Evolutionary conservation across 2,888 invertebrate species (phyloP), one percentile per base, ranked within the genome.

Genomic region (Mesoligia furuncula): DNA sequence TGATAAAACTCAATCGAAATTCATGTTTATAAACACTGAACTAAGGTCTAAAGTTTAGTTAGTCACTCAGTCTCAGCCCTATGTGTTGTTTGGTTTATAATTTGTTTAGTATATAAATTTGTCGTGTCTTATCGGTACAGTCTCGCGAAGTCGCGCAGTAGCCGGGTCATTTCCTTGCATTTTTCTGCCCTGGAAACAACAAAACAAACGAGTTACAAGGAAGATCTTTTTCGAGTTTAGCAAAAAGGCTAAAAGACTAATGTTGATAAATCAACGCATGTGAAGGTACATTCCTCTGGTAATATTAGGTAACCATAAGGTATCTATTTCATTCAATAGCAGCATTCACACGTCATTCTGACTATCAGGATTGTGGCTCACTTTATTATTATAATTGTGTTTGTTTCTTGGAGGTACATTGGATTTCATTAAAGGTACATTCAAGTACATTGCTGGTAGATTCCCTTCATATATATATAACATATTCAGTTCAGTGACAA

Each of bases 131-230:
- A 99, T 97, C 99, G 98, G 95, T 98, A 99, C 73, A 99, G 97
- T 89, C 98, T 97, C 73, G 98, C 98, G 93, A 99, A 98, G 92
- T 98, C 98, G 92, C 98, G 98, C 71, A 99, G 96, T 78, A 98
- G 97, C 90, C 98, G 97, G 9, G 98, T 98, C 90, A 99, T 97
- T 82, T 98, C 97, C 95, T 99, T 99, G 83, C 98, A 97, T 91
- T 98, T 98, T 83, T 98, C 98, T 74, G 98, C 97, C 93, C 98
- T 98, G 97, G 83, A 97, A 97, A 75, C 66, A 77, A 79, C 13
- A 68, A 65, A 73, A 51, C 6, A n/a, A 39, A 42, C 3, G 1
- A 36, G n/a, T 72, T 72, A 13, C 8, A 27, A 61, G 17, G 17
- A 24, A 5, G 24, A 17, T 36, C 6, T 31, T 36, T 24, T 48